These are phyloP conservation scores for Pinna nobilis DNA, from an alignment of 1,140 invertebrate species.

Conservation along the genomic window DNA sequence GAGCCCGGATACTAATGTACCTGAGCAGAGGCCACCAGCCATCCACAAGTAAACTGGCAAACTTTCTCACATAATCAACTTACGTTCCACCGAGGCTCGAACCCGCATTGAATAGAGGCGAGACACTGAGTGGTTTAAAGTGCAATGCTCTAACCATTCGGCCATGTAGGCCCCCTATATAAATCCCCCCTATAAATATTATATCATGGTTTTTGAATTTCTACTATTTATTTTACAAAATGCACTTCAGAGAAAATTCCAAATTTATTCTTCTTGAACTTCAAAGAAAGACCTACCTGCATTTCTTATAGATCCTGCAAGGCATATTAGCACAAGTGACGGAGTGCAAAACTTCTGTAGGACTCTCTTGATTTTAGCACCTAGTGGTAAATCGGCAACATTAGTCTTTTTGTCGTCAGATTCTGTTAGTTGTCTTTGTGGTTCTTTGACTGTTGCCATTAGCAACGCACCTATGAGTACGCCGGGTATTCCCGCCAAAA, in stretches of 20 bases:
- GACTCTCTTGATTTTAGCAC: slow-evolving; percentile 32
- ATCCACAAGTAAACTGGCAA: too few species aligned
- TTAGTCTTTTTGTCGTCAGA: background rate
- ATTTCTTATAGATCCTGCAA: slow-evolving; percentile 93
- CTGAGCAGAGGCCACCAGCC: too few species aligned
- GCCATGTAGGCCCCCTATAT: too few species aligned
- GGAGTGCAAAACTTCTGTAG: slow-evolving; percentile 81
- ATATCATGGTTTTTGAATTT: background rate
- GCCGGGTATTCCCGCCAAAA: slow-evolving; percentile 87
- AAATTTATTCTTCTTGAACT: background rate
- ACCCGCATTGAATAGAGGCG: too few species aligned
- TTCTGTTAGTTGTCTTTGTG: slow-evolving; percentile 75
- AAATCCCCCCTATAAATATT: too few species aligned
- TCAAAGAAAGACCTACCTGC: slow-evolving; percentile 80
- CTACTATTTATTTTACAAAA: background rate
- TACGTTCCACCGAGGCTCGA: too few species aligned
- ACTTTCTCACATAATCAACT: too few species aligned
- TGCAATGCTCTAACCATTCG: too few species aligned
- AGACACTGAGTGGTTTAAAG: too few species aligned
- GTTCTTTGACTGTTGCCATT: slow-evolving; percentile 86
- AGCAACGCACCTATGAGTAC: slow-evolving; percentile 85
- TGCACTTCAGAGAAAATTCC: background rate
- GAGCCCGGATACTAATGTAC: too few species aligned
- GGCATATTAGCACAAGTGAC: slow-evolving; percentile 85
- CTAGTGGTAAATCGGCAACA: background rate